phyloP scores from a whole-genome alignment of 2,888 invertebrate genomes.

The Rambutsinella grinnellia region DNA sequence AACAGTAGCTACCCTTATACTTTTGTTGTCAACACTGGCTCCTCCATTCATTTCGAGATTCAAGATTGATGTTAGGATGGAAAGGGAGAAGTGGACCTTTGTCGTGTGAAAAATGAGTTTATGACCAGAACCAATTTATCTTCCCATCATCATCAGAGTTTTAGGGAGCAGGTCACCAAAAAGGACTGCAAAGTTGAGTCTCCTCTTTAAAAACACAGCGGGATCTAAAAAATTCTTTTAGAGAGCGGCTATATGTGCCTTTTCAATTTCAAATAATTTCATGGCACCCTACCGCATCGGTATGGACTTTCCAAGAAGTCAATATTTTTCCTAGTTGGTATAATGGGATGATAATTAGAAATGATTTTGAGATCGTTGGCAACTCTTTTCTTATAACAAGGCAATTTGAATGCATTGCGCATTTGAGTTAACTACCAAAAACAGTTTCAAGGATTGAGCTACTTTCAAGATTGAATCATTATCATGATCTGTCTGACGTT shows the following conservation, averaged over 20 bases:
- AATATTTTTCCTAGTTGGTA: not conserved
- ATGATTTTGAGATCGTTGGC: not conserved
- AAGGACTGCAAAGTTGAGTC: too few species aligned
- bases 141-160: conserved; percentile 30
- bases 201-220: too few species aligned
- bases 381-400: conserved; percentile 1
- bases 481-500: not conserved
- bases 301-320: conserved; percentile 13
- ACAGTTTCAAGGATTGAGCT: conserved; percentile 14
- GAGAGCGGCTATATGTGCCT: conserved; percentile 19
- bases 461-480: not conserved
- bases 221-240: too few species aligned
- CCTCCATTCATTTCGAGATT: not conserved
- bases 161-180: too few species aligned
- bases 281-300: not conserved
- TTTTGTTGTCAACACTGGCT: conserved; percentile 8
- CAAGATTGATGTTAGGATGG: too few species aligned
- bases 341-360: too few species aligned
- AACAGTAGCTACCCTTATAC: conserved; percentile 20
- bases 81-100: too few species aligned
- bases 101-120: conserved; percentile 64
- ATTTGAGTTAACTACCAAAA: conserved; percentile 10
- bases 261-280: conserved; percentile 24
- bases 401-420: conserved; percentile 22
- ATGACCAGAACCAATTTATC: conserved; percentile 63